Base-by-base conservation (phyloP, 2,888 invertebrate species). In the Sinhomidia bicolor region DNA sequence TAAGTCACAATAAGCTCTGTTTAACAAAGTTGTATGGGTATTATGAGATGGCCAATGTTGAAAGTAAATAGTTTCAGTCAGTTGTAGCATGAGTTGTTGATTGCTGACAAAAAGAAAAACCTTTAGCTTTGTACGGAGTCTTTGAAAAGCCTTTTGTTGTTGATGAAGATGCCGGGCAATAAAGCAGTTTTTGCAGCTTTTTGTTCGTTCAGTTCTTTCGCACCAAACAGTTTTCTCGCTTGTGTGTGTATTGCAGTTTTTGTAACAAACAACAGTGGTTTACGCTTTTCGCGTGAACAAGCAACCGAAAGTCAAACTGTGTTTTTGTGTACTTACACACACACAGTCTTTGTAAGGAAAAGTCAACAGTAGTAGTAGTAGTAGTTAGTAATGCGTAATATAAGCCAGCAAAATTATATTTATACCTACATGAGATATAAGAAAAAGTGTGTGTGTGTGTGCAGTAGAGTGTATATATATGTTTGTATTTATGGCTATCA, bases 21-120 rank as follows among this genome's bases (percentile, higher is more conserved):
- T 57, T 17, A 5, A 62, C 29, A 62, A 62, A 6, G 14, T n/a
- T 10, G 10, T 29, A 14, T 14, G 62, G 62, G 62, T 29, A 62
- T 62, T 62, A 62, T 62, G 26, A 62, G 57, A 60, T 60, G 6
- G 51, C 1, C 51, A 17, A 9, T n/a, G n/a, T n/a, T n/a, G n/a
- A n/a, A n/a, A n/a, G n/a, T n/a, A 47, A 12, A 51, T 12, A 51
- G 51, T 17, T 4, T 51, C 51, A n/a, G 17, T 14, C 6, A 12
- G 51, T 2, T 14, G 17, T 17, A 20, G 6, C 29, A 29, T 62
- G 62, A 62, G 29, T 29, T 29, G 29, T 29, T 29, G 29, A 62
- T 62, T 62, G 62, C 62, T 62, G 62, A 29, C 62, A n/a, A n/a
- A n/a, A n/a, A n/a, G n/a, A n/a, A n/a, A 62, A 14, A 47, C 14